Evolutionary conservation across 2,888 invertebrate genomes (phyloP).

Genomic region (Rhimphoctona megacephalus): DNA sequence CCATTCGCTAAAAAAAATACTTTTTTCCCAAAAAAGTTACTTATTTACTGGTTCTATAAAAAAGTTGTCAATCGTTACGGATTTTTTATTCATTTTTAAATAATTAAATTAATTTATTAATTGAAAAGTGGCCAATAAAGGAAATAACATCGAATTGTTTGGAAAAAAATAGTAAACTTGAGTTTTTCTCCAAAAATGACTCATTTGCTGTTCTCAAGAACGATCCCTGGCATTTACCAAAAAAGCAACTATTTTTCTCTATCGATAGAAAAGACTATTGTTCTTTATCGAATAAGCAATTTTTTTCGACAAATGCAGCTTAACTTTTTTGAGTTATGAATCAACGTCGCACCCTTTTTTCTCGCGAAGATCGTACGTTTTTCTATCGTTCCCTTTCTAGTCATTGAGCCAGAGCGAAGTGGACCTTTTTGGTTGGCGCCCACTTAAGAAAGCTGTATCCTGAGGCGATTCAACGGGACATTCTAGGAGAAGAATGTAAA

Average conservation of each 20-base stretch:
- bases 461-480: slow-evolving; percentile 26
- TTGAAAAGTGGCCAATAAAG: too few species aligned
- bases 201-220: too few species aligned
- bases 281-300: neutral
- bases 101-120: too few species aligned
- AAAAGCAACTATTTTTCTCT: neutral
- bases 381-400: neutral
- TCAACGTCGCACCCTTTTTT: slow-evolving; percentile 9
- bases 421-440: slow-evolving; percentile 18
- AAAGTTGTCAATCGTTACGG: too few species aligned
- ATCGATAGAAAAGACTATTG: neutral
- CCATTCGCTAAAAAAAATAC: neutral
- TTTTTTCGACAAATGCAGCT: neutral
- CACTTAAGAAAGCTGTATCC: slow-evolving; percentile 38
- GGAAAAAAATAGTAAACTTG: too few species aligned
- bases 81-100: too few species aligned
- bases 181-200: too few species aligned
- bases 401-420: slow-evolving; percentile 4
- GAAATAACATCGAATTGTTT: too few species aligned
- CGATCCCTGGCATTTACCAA: too few species aligned
- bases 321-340: slow-evolving; percentile 9
- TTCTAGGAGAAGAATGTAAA: slow-evolving; percentile 29
- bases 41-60: too few species aligned
- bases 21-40: too few species aligned
- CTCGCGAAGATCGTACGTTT: neutral